These are phyloP conservation scores for Conopomorpha cramerella DNA, from an alignment of 1,140 invertebrate genomes.

Conservation along the genomic window DNA sequence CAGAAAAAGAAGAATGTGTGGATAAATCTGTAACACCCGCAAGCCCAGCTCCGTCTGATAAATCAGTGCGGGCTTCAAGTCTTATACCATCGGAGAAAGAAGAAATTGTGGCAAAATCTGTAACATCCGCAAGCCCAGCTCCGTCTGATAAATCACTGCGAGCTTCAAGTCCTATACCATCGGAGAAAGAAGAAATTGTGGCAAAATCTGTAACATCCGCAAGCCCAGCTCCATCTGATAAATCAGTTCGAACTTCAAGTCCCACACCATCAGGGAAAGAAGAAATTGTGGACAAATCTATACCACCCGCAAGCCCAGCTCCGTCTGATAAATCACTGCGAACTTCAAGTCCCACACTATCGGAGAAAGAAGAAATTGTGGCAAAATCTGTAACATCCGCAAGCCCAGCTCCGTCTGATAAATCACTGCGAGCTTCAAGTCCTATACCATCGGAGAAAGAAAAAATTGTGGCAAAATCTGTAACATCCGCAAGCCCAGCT, in stretches of 20 bases:
- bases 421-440: no score
- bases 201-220: no score
- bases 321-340: not conserved
- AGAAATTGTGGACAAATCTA: no score
- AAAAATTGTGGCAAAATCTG: slow-evolving; percentile 2
- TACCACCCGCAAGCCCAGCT: not conserved
- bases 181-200: slow-evolving; percentile 2
- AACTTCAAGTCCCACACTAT: not conserved
- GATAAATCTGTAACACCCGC: not conserved
- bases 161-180: not conserved
- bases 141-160: slow-evolving; percentile 4
- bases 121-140: slow-evolving; percentile 6
- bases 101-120: not conserved
- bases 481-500: not conserved
- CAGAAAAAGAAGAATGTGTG: slow-evolving; percentile 3
- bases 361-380: not conserved
- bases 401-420: not conserved
- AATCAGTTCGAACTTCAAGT: slow-evolving; percentile 5
- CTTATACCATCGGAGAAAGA: slow-evolving; percentile 1
- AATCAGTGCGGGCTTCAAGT: slow-evolving; percentile 1
- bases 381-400: not conserved
- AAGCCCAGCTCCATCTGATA: not conserved
- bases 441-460: no score
- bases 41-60: not conserved
- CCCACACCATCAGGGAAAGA: slow-evolving; percentile 3